These are phyloP conservation scores for Ericerus pela DNA, from an alignment of 1,140 invertebrate genomes.

Conservation along the genomic window DNA sequence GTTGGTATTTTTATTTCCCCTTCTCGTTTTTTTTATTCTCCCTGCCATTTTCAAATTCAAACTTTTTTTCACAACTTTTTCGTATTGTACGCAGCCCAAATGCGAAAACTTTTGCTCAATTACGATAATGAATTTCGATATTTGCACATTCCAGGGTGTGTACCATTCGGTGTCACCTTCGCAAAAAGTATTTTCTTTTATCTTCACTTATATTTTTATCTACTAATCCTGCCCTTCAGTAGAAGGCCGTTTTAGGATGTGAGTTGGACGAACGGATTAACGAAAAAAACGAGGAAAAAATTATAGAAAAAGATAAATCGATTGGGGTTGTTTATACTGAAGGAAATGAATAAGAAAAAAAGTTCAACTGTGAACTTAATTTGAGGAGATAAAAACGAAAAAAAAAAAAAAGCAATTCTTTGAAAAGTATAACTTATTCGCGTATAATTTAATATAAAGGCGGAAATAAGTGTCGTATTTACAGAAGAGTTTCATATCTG, in stretches of 20 bases:
- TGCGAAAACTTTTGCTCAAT: slow-evolving; percentile 7
- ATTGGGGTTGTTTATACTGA: background rate
- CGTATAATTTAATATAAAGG: background rate
- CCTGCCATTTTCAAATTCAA: too few relatives aligned
- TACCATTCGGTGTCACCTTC: too few relatives aligned
- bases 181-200: too few relatives aligned
- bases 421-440: too few relatives aligned
- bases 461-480: slow-evolving; percentile 10
- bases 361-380: too few relatives aligned
- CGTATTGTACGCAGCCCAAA: too few relatives aligned
- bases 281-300: background rate
- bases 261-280: background rate
- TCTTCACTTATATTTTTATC: too few relatives aligned
- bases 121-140: slow-evolving; percentile 4
- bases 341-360: background rate
- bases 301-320: background rate
- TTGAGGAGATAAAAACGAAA: background rate
- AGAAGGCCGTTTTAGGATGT: background rate
- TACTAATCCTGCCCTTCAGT: background rate
- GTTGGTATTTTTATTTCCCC: too few relatives aligned
- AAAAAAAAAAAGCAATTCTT: background rate
- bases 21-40: background rate
- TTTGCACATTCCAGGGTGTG: too few relatives aligned
- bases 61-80: too few relatives aligned
- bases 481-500: slow-evolving; percentile 5